Evolutionary conservation across 2,797 vertebrate species (phyloP), one percentile per base, ranked within the genome.

Genomic region (Micrastur ruficollis): DNA sequence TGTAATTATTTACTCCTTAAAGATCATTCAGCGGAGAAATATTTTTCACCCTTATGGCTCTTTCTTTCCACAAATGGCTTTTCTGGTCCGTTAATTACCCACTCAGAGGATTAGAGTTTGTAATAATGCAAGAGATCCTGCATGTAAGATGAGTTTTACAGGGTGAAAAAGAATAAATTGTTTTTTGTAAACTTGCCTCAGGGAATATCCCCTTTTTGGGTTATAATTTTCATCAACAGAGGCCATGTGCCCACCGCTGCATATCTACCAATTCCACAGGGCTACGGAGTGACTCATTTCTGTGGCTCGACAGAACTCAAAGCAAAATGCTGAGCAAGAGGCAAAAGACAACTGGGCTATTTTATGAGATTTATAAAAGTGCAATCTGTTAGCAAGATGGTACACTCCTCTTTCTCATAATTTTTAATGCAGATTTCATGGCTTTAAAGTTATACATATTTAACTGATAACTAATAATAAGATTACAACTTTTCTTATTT

Each of bases 1-100:
- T 98, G 96, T 97, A 98, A 98, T 98, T 98, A 98, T 98, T 98
- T 98, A 98, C 98, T 98, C 98, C 98, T 98, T 98, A 98, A 98
- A 98, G 98, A 98, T 98, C 97, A 97, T 98, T 98, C 97, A 79
- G 95, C 36, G 63, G 97, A 98, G 98, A 98, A 98, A 97, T 98
- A 98, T 98, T 98, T 98, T 98, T 98, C 95, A 98, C 97, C 95
- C 98, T 98, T 97, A 98, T 96, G 96, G 96, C 97, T 98, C 96
- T 92, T 96, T 90, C 94, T 97, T 97, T 98, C 95, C 97, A 97
- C 97, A 98, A 98, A 98, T 98, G 97, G 97, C 96, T 98, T 98
- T 98, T 97, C 97, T 97, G 96, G 97, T 95, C 97, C 21, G 95
- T 98, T 98, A 98, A 98, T 98, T 98, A 98, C 96, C 95, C 97